Evolutionary conservation across 2,113 vertebrate species (phyloP).

Genomic region (Callospermophilus lateralis): DNA sequence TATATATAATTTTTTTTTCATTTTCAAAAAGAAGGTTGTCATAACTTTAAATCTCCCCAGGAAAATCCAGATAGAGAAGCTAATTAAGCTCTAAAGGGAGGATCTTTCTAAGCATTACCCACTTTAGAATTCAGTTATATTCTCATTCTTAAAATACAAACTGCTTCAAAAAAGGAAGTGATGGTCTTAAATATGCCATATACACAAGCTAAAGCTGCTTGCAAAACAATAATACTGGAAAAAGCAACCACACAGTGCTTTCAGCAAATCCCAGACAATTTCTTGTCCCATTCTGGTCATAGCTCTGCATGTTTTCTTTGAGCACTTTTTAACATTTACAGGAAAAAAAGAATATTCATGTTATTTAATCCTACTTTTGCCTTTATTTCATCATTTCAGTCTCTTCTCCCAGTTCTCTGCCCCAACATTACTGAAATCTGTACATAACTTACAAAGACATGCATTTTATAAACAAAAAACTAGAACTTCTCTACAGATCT

Average conservation of each 20-base stretch:
- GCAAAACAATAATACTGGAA: not conserved
- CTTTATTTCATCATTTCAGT: slow-evolving; percentile 4
- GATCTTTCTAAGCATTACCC: not conserved
- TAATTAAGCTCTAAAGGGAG: not conserved
- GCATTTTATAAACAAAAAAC: not conserved
- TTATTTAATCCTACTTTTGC: not conserved
- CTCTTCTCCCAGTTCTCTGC: not conserved
- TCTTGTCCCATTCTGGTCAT: not conserved
- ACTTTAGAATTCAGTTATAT: not conserved
- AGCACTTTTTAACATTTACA: not conserved
- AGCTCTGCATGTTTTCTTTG: not conserved
- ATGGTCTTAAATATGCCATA: not conserved
- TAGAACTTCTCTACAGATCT: not conserved
- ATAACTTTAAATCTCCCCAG: not conserved
- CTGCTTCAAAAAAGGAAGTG: not conserved
- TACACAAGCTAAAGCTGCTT: not conserved
- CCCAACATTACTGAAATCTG: not conserved
- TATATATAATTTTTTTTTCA: too few species aligned
- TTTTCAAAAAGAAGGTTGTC: not conserved
- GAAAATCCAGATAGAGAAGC: slow-evolving; percentile 21
- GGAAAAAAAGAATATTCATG: not conserved
- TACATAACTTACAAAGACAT: not conserved
- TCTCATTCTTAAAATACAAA: not conserved
- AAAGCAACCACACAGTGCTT: not conserved
- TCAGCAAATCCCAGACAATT: not conserved